Base-by-base conservation (phyloP, 2,888 invertebrate genomes). In the Deilephila elpenor region DNA sequence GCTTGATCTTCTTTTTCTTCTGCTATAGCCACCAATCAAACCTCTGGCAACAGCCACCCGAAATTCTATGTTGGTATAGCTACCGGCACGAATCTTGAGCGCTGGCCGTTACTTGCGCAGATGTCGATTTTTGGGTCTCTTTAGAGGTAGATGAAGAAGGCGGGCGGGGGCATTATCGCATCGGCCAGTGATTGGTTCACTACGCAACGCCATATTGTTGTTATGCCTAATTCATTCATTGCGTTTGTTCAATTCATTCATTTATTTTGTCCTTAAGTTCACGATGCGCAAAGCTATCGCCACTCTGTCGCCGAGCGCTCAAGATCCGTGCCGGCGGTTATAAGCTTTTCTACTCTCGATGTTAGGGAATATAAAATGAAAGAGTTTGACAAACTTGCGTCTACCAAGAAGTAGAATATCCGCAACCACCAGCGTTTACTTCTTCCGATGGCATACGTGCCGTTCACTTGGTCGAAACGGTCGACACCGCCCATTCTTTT, bases 401-500 rank as follows among this genome's bases (percentile, higher is more conserved):
- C 82, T 7, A 53, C 53, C 19, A 82, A 73, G 70, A 82, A 83
- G 67, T 81, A 83, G 73, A 83, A 82, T 37, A 82, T 78, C 3
- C 81, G 73, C 19, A 77, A 59, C 83, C 81, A 82, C 79, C 80
- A 80, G 19, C 75, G 70, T 71, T 77, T 80, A 73, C 81, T 81
- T 73, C 78, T 71, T 59, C 80, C 80, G 14, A 81, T 76, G 8
- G 80, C 73, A 78, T 80, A 82, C 17, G 80, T 78, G 25, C 71
- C 74, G 70, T 76, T 79, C n/a, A 77, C 32, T 19, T 79, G 79
- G 72, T 82, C 81, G 60, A 81, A 81, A 62, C 72, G 76, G 75
- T 80, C 78, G 19, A 81, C 79, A 11, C 81, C 80, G 8, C 80
- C 82, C 82, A 82, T 83, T 73, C 82, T 76, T 71, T 83, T 82